Base-by-base conservation (phyloP, 1,140 invertebrate genomes). In the Ostrea denselamellosa region DNA sequence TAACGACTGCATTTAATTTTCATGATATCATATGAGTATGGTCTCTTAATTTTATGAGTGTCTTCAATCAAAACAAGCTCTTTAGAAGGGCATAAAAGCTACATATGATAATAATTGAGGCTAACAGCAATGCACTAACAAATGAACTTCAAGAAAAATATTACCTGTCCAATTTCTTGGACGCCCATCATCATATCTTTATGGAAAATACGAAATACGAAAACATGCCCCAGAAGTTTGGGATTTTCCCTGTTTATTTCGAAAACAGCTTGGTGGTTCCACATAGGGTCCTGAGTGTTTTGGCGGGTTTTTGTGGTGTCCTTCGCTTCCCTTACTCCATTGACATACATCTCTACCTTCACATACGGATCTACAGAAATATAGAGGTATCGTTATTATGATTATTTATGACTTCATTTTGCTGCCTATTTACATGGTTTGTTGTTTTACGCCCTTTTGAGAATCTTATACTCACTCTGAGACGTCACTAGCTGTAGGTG, bases 141-240 rank as follows among this genome's bases (percentile, higher is more conserved):
- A 44, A 44, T 44, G 34, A 44, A 5, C 34, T 44, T 44, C 34
- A 44, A 44, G 34, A 44, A 44, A 44, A 28, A 28, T 0, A 12
- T 28, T 81, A 94, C 93, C 92, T 94, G 93, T 84, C 93, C 93
- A 51, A 94, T 93, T 88, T 93, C 92, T 58, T 94, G 93, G 10
- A 93, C 92, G 0, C 93, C 93, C 71, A 93, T 94, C 93, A 94
- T 94, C 93, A 93, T 93, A 86, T 94, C 93, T 86, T 93, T 94
- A 86, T 94, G 93, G 19, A 94, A 91, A 25, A 94, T 89, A 87
- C 92, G 92, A 83, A 93, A 94, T 25, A 94, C 92, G 88, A 94
- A 94, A 82, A 93, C 91, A 85, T 94, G 93, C 65, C 93, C 93
- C 7, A 94, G 90, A 9, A 94, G 91, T 90, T 94, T 93, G 17